These are phyloP conservation scores for Hippocampus guttulatus DNA, from an alignment of 2,113 vertebrate species.

Conservation along the genomic window DNA sequence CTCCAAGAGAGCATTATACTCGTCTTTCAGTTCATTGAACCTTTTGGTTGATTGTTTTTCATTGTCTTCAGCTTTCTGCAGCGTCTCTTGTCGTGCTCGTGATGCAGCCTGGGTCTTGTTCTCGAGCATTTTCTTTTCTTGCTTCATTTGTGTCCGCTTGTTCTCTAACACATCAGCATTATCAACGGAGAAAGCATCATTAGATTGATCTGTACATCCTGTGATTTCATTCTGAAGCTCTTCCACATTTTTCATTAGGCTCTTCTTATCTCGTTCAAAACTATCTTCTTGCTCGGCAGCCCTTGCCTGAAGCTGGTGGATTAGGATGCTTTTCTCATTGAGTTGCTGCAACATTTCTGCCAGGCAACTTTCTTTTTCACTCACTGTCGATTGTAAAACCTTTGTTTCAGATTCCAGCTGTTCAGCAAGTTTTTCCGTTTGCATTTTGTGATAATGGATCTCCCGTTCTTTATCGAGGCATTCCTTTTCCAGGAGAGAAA, in stretches of 20 bases:
- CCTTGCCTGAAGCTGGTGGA: conserved; percentile 59
- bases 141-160: conserved; percentile 51
- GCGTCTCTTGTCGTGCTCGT: conserved; percentile 67
- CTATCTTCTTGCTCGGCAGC: conserved; percentile 56
- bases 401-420: conserved; percentile 48
- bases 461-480: conserved; percentile 66
- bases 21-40: conserved; percentile 61
- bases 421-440: conserved; percentile 43
- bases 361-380: conserved; percentile 64
- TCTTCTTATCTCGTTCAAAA: conserved; percentile 54
- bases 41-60: conserved; percentile 64
- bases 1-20: conserved; percentile 59
- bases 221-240: conserved; percentile 60
- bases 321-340: conserved; percentile 59
- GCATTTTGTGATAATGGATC: conserved; percentile 48
- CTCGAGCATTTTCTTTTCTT: conserved; percentile 72
- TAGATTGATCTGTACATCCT: conserved; percentile 40
- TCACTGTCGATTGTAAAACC: conserved; percentile 47
- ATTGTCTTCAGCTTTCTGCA: conserved; percentile 61
- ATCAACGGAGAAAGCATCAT: conserved; percentile 16
- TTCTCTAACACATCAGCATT: conserved; percentile 33
- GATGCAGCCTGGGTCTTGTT: conserved; percentile 75
- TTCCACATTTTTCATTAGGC: conserved; percentile 60
- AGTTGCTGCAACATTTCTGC: conserved; percentile 58
- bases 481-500: conserved; percentile 62